Percentiles rank a stretch among this genome's conserved stretches.
These are phyloP conservation scores for Epistrophe grossulariae DNA, from an alignment of 2,888 invertebrate genomes.

Conservation along the genomic window DNA sequence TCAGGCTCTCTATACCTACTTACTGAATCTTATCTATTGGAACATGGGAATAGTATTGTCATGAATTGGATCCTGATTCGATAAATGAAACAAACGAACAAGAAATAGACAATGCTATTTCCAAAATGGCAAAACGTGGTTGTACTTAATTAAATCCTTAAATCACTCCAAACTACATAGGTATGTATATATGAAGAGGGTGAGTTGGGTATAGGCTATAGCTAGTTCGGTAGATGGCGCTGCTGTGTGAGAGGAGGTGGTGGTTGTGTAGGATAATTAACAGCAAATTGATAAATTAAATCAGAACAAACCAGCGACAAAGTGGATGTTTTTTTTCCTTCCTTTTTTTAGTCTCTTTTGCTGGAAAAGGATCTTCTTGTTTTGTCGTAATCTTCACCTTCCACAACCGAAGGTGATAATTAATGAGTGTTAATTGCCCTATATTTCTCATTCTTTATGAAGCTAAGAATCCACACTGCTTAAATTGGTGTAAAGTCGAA, in stretches of 20 bases:
- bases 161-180: constrained; percentile 59
- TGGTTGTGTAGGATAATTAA: constrained; percentile 35
- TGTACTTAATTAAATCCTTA: constrained; percentile 75
- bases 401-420: constrained; percentile 36
- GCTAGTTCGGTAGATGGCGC: not conserved
- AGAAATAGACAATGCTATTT: constrained; percentile 41
- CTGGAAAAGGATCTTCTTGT: not conserved
- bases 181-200: not conserved
- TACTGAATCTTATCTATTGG: constrained; percentile 62
- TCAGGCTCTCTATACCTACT: constrained; percentile 14
- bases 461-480: not conserved
- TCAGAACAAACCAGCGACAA: constrained; percentile 51
- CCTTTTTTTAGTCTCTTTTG: not conserved
- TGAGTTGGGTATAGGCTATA: not conserved
- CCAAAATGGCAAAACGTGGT: constrained; percentile 53
- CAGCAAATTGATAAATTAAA: constrained; percentile 69
- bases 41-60: constrained; percentile 35
- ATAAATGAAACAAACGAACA: constrained; percentile 52
- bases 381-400: constrained; percentile 19
- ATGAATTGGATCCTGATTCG: constrained; percentile 30
- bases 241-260: not conserved
- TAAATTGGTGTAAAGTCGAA: not conserved
- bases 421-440: constrained; percentile 56
- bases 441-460: constrained; percentile 9
- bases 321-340: constrained; percentile 11